Base-by-base conservation (phyloP, 2,113 vertebrate species). In the Heliornis fulica region DNA sequence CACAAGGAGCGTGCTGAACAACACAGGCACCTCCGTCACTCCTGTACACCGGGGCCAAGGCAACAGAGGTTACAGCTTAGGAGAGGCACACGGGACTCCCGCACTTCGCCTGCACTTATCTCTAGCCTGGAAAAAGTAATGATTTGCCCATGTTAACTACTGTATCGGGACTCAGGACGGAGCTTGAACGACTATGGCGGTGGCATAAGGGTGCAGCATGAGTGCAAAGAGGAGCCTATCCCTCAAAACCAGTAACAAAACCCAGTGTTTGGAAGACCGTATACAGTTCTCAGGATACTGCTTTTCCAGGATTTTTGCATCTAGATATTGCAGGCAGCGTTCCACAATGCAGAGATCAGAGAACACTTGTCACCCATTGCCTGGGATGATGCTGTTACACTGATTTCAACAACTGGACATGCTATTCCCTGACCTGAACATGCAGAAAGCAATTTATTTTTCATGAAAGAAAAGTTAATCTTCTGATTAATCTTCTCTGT, bases 161-260 rank as follows among this genome's bases (percentile, higher is more conserved):
- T 4, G 2, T 0, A n/a, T 65, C 23, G 1, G 56, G 43, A 31
- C 9, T 4, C 2, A 1, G 5, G 17, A 13, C 0, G 38, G 5
- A 29, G 66, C 60, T 31, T 15, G 25, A 29, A 15, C 3, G 18
- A 32, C 16, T 25, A 18, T 0, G 2, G 53, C 48, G 23, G 28
- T 0, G 34, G 53, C 13, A 2, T 6, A 43, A 56, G 40, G 31
- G 18, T 36, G 41, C 41, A 34, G 61, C 14, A 3, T 0, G 28
- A 40, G 15, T 2, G 8, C 40, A 26, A 57, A 43, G 6, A 59
- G 21, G 68, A 46, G 31, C 2, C 7, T 4, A 18, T 0, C 50
- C 28, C 36, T n/a, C 68, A 53, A 63, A 88, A 25, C 26, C 13
- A 16, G 1, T 4, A 29, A 12, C 54, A 40, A 11, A 83, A 9